Base-by-base conservation (phyloP, 2,113 vertebrate species). In the Notothenia rossii region DNA sequence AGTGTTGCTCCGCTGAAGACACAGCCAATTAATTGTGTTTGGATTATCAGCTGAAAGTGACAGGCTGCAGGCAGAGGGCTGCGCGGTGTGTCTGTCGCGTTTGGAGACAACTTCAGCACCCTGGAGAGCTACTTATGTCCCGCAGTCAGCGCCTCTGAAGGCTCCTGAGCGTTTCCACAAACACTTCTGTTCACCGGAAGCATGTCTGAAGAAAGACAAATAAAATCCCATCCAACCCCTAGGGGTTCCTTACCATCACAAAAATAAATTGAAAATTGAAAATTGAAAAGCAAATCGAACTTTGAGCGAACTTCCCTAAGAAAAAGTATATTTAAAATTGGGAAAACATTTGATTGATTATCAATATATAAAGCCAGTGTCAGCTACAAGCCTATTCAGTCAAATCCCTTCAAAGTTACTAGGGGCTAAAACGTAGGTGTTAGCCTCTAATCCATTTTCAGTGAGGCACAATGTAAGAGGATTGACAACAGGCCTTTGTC, bases 391-490 rank as follows among this genome's bases (percentile, higher is more conserved):
- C 79, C 87, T 82, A 86, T 90, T 92, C 91, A 93, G 64, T 87
- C 61, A 83, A 92, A 93, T 92, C 91, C 86, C 81, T 91, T 71
- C 89, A 94, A 95, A 94, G 93, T 94, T 92, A 95, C 95, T 93
- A 11, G 81, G 61, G 77, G 87, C 82, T 88, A 79, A 93, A 89
- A 87, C 48, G 82, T 83, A 83, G 85, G 89, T 84, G 86, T 87
- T 86, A 91, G 89, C 86, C 88, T 73, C 86, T 96, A 96, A 96
- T 96, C 95, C 94, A 93, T 88, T 92, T 90, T 90, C 88, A 87
- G 86, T 84, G 86, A 93, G 89, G 89, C 82, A 79, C 79, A 81
- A 81, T 90, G 73, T 96, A 96, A 96, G 94, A 95, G 95, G 95
- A 96, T 96, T 96, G 94, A 68, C 88, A 75, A 73, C 75, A 83